Base-by-base conservation (phyloP, 2,888 invertebrate genomes). In the Erpobdella octoculata region DNA sequence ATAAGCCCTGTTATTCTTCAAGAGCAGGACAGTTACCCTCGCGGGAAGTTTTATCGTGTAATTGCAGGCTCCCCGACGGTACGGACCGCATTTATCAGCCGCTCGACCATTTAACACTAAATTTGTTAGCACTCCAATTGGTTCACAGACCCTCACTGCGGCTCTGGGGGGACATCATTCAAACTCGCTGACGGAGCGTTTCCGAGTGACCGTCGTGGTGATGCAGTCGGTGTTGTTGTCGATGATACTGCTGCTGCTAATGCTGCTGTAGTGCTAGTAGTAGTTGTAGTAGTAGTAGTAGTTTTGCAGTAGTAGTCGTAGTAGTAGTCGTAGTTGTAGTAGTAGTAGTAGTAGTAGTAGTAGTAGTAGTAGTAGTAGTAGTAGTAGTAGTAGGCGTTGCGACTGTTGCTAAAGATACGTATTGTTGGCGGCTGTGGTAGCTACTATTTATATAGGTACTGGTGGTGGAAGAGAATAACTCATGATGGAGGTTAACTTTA, bases 101-200 rank as follows among this genome's bases (percentile, higher is more conserved):
- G 8, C 53, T 28, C 53, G 53, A 28, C 53, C 53, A 53, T 53
- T 53, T 53, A 53, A 53, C 53, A 53, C 53, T 53, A 53, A 53
- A 53, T 53, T 53, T 53, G 53, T 53, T 53, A 53, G 18, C 18
- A 53, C 21, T 53, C 53, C 53, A 53, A 53, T 53, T 53, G 41
- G 41, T 12, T n/a, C 41, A 18, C 41, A 9, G 41, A 12, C 41
- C 18, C 9, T 41, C 9, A 18, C 18, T 12, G 18, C 41, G 41
- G 41, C 41, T 41, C 41, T 12, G 9, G 9, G 41, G 41, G 9
- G 41, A 41, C 41, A 41, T 9, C 41, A 18, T 9, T 41, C 9
- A 18, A 12, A 18, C 9, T 41, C 9, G 41, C 18, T 9, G 41
- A 12, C 9, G 41, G 18, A 41, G 41, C 18, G 41, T 9, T 41